phyloP scores from a whole-genome alignment of 2,113 vertebrate species.

The Megaleporinus macrocephalus region DNA sequence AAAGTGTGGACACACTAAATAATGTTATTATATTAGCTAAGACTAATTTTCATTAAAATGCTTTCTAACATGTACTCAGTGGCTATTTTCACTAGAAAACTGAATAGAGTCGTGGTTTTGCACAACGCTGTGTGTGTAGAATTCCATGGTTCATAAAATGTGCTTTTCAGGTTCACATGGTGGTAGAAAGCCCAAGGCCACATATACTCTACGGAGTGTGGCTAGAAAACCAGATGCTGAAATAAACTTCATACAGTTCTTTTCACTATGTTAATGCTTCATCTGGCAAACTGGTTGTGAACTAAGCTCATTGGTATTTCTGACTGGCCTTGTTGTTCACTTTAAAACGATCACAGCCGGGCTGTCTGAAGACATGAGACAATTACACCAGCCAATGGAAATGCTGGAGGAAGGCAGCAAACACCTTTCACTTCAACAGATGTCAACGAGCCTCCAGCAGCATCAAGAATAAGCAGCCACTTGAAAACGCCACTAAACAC shows the following conservation, averaged over 20 bases:
- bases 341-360: constrained; percentile 72
- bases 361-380: constrained; percentile 66
- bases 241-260: constrained; percentile 7
- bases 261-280: constrained; percentile 37
- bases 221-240: not conserved
- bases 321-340: constrained; percentile 72
- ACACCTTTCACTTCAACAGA: constrained; percentile 50
- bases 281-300: constrained; percentile 67
- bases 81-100: no score
- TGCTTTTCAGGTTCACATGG: not conserved
- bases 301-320: constrained; percentile 49
- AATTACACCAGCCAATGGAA: constrained; percentile 54
- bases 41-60: no score
- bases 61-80: no score
- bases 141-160: not conserved
- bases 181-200: not conserved
- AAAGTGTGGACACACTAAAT: no score
- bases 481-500: constrained; percentile 1
- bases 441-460: not conserved
- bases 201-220: not conserved
- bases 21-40: no score
- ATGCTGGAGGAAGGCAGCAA: constrained; percentile 57
- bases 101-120: no score
- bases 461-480: not conserved
- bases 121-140: not conserved